Evolutionary conservation across 2,113 vertebrate genomes (phyloP).

Genomic region (Agapornis roseicollis): DNA sequence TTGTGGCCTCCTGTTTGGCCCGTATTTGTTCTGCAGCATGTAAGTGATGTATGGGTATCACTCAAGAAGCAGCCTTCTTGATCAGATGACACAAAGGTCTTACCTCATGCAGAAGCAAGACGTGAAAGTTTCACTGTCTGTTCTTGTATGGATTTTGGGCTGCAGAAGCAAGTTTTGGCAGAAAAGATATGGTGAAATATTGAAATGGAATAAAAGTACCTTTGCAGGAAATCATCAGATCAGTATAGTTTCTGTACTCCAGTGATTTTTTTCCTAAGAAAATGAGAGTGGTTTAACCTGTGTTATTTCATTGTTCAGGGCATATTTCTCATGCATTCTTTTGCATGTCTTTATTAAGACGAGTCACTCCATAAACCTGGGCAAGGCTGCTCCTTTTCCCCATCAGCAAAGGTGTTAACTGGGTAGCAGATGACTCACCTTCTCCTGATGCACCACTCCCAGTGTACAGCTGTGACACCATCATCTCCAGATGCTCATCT

Average conservation of each 20-base stretch:
- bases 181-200: background rate
- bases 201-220: background rate
- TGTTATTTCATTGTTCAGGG: background rate
- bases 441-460: background rate
- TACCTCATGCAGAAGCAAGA: background rate
- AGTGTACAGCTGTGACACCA: background rate
- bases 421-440: background rate
- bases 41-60: background rate
- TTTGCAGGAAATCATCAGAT: background rate
- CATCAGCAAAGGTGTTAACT: background rate
- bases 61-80: background rate
- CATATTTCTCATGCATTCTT: background rate
- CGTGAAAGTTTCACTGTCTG: background rate
- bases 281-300: background rate
- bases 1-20: background rate
- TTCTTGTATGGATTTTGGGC: background rate
- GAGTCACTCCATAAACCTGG: background rate
- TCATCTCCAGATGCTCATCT: background rate
- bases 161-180: background rate
- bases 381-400: background rate
- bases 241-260: background rate
- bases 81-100: background rate
- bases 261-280: background rate
- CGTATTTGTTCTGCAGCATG: background rate
- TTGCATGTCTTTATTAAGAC: background rate